phyloP scores from a whole-genome alignment of 1,140 invertebrate species.

The Atta colombica region DNA sequence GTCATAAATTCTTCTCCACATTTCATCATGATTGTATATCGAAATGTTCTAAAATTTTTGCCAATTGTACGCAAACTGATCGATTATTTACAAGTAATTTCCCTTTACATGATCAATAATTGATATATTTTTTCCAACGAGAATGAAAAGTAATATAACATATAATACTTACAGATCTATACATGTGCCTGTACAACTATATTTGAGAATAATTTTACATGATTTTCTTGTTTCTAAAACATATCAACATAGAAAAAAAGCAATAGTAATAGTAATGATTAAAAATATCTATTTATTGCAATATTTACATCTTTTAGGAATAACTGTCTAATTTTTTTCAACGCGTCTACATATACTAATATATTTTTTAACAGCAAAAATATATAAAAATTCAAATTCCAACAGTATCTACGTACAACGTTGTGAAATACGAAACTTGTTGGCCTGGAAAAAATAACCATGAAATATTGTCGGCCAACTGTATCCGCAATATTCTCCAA shows the following conservation, averaged over 20 bases:
- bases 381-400: slow-evolving; percentile 35
- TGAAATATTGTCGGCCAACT: slow-evolving; percentile 37
- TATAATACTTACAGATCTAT: background rate
- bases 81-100: slow-evolving; percentile 22
- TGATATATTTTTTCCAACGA: slow-evolving; percentile 4
- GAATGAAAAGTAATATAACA: slow-evolving; percentile 34
- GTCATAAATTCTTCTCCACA: slow-evolving; percentile 38
- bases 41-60: background rate
- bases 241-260: background rate
- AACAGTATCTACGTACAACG: slow-evolving; percentile 21
- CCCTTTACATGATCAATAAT: background rate
- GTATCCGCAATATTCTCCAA: slow-evolving; percentile 23
- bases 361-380: slow-evolving; percentile 18
- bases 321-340: background rate
- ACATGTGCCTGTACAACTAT: background rate
- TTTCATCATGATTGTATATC: background rate
- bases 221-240: background rate
- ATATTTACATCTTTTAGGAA: background rate
- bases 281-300: background rate
- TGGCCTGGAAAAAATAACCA: slow-evolving; percentile 38
- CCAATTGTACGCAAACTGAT: background rate
- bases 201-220: slow-evolving; percentile 10
- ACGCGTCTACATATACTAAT: background rate
- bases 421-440: slow-evolving; percentile 48
- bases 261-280: background rate